Evolutionary conservation across 2,797 vertebrate species (phyloP), one percentile per base, ranked within the genome.

Genomic region (Leptoclinus maculatus): DNA sequence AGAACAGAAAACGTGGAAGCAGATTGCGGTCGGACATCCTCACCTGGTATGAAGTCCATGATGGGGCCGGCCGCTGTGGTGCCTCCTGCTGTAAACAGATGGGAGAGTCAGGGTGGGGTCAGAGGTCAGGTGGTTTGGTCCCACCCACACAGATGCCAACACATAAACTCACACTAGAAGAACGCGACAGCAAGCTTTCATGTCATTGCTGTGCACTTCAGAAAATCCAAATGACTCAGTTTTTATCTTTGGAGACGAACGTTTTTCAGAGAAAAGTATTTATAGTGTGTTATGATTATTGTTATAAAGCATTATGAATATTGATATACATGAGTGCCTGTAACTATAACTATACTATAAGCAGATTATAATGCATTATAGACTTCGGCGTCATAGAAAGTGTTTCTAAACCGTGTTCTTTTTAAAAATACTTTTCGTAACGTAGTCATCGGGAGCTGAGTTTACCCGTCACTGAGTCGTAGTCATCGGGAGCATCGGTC

Each of bases 1-100:
- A 38, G 32, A 21, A 5, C 16, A 38, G 38, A n/a, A 66, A 83
- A 84, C 54, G 64, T 11, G 66, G 76, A 4, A 27, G 71, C 77
- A 83, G 76, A 78, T 69, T 67, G 77, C 13, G 0, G 72, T 51
- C 3, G 11, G 68, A 67, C 47, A 10, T 38, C 39, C 93, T 95
- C 84, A 95, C 94, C 93, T 90, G 93, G 92, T 67, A 93, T 80
- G 67, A 83, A 62, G 78, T 93, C 91, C 47, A 81, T 2, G 59
- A 80, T 54, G 34, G 89, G 84, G 70, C 87, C 85, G 27, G 66
- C 14, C 25, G 38, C 57, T 2, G 79, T 49, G 43, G 81, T 59
- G 63, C 76, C 81, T 84, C 69, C 91, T 87, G 84, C 74, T 59
- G 25, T 7, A 76, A 68, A 88, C 90, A 93, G 91, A 93, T 86